Evolutionary conservation across 2,888 invertebrate genomes (phyloP).

Genomic region (Meganola albula): DNA sequence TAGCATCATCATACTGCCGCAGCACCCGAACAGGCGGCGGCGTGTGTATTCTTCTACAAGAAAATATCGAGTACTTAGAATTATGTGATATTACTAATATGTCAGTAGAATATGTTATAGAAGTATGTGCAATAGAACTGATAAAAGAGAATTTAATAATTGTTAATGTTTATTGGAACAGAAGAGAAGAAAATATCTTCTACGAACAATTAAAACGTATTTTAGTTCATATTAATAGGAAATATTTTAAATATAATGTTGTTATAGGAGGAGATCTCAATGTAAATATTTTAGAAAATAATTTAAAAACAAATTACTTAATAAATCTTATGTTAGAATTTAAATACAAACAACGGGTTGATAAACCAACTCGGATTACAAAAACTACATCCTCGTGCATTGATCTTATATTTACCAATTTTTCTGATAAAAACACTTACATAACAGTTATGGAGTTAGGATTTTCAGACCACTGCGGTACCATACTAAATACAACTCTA

Average conservation of each 20-base stretch:
- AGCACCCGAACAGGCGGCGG: constrained; percentile 1
- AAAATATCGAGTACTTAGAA: background rate
- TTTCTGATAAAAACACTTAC: background rate
- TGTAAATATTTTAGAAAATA: constrained; percentile 1
- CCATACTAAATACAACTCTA: background rate
- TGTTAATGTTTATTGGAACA: constrained; percentile 1
- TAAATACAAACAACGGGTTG: constrained; percentile 1
- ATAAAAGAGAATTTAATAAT: background rate
- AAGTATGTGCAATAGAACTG: background rate
- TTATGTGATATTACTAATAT: background rate
- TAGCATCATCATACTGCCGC: too few species aligned
- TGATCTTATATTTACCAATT: constrained; percentile 3
- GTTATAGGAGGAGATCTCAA: constrained; percentile 3
- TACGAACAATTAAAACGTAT: background rate
- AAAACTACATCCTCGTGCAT: constrained; percentile 1
- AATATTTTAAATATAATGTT: background rate
- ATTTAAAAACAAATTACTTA: background rate
- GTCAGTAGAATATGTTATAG: constrained; percentile 1
- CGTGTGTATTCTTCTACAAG: background rate
- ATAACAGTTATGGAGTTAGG: background rate
- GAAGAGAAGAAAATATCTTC: background rate
- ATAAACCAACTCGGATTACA: constrained; percentile 4
- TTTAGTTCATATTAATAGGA: background rate
- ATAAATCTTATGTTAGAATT: background rate
- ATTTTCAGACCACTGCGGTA: constrained; percentile 2